Evolutionary conservation across 2,888 invertebrate species (phyloP), one percentile per base, ranked within the genome.

Genomic region (Xanthorhoe designata): DNA sequence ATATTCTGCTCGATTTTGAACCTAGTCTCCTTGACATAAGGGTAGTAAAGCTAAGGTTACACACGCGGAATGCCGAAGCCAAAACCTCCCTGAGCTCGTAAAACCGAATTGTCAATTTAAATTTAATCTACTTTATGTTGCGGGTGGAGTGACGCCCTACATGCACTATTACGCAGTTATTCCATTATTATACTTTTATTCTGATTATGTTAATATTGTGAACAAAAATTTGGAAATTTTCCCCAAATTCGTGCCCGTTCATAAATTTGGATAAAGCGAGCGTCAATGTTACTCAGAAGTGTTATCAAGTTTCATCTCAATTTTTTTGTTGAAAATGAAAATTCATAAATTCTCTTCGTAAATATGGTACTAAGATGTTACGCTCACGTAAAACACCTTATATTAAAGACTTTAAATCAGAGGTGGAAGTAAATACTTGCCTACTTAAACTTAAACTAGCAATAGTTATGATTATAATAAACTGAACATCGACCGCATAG

Each of bases 61-160:
- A 61, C 69, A 69, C 66, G 61, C 70, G 71, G 75, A 76, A 76
- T 71, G 66, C 70, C 69, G 69, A 73, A 76, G 78, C 74, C 67
- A 74, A 77, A 76, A 76, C 78, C 78, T 66, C 79, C 77, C 77
- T 18, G 62, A 38, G 81, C 78, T 89, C 90, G 88, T 91, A 90
- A 90, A 90, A 84, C 83, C 81, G 86, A 89, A 89, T 89, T 90
- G 90, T 81, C 90, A 90, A 90, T 91, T 90, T 89, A 88, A 89
- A 91, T 91, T 90, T 90, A 90, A 91, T 91, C 89, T 86, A 85
- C 87, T 90, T 90, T 89, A 90, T 85, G 84, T 83, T 74, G 76
- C 75, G 77, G 71, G 74, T 57, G 78, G 77, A 78, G 83, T 79
- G 81, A 84, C 81, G 81, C 77, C 78, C 78, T 83, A 81, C 79